Base-by-base conservation (phyloP, 2,797 vertebrate genomes). In the Myotis daubentonii region DNA sequence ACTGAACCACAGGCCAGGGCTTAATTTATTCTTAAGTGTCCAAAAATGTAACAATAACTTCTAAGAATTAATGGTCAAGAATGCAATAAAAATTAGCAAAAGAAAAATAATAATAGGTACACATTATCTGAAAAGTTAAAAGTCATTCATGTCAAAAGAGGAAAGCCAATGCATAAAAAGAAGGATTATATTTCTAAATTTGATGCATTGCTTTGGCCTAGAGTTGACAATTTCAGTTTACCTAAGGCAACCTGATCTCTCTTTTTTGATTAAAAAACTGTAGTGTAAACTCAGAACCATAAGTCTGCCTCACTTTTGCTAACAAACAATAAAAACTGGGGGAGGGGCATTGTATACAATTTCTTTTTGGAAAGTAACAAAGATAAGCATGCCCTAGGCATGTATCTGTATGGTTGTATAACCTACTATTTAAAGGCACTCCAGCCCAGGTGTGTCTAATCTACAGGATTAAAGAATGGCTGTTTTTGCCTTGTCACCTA, bases 171-270 rank as follows among this genome's bases (percentile, higher is more conserved):
- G 33, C 74, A 53, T 89, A 81, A 22, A 28, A 49, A 84, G 25
- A 66, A 62, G 53, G 20, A 55, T 55, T 22, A 66, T 15, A 75
- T 79, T 91, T 93, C 47, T 55, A 87, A 94, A 96, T 91, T 38
- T 75, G 83, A 91, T 47, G 57, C 30, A 49, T 7, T 78, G 75
- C 41, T 95, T 71, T 95, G 93, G 85, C 88, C 91, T 53, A 74
- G 70, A 96, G 55, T 71, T 70, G 72, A 81, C 78, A 87, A 96
- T 68, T 88, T 92, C 87, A 85, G 83, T 96, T 96, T 93, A 96
- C 71, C 85, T 87, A 78, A 62, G n/a, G 60, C 53, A 90, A 96
- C 23, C 75, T 66, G 85, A 82, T 91, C 30, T 94, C 71, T 62
- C 25, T 51, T 95, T 95, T 85, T 78, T 68, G 23, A 62, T 78